Evolutionary conservation across 2,797 vertebrate species (phyloP), one percentile per base, ranked within the genome.

Genomic region (Acropternis orthonyx): DNA sequence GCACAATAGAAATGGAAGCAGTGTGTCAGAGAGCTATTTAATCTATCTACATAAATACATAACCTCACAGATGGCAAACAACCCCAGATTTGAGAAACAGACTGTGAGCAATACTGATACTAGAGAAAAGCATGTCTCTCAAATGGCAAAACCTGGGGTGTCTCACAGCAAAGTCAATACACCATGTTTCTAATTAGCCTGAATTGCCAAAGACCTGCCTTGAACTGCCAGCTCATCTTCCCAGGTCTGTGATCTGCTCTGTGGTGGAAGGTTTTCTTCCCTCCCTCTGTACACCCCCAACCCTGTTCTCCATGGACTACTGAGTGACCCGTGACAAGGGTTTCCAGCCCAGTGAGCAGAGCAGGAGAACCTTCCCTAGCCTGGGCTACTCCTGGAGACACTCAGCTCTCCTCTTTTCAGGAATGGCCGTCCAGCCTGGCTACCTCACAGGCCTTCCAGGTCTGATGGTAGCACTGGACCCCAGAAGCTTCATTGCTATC

Each of bases 1-100:
- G 95, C 96, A 95, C 95, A 88, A 77, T 82, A 88, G 94, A 88
- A 95, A 97, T 75, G 93, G 89, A 91, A 97, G 90, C 59, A 89
- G 78, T 78, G 62, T 88, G 86, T 91, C 83, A 80, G 88, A 48
- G 37, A 93, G 85, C 77, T 95, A 91, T 94, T 95, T 95, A 85
- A 88, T 96, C 96, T 93, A 69, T 85, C 94, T 88, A 85, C 73
- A 59, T 94, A 84, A 97, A 95, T 71, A 79, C 30, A 28, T 74
- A 87, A 66, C 79, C 85, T 92, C 85, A 80, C 91, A 94, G 91
- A 96, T 67, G 91, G 89, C 76, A 93, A 94, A 79, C 55, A 92
- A 65, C 44, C 83, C 51, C 81, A 65, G 76, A 87, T 93, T 68
- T 88, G 84, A 93, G 81, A 82, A 93, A 86, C 72, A 93, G 88